Percentiles rank a stretch among this genome's conserved stretches.
These are phyloP conservation scores for Sebastes kiyomatsui DNA, from an alignment of 2,797 vertebrate genomes.

Conservation along the genomic window DNA sequence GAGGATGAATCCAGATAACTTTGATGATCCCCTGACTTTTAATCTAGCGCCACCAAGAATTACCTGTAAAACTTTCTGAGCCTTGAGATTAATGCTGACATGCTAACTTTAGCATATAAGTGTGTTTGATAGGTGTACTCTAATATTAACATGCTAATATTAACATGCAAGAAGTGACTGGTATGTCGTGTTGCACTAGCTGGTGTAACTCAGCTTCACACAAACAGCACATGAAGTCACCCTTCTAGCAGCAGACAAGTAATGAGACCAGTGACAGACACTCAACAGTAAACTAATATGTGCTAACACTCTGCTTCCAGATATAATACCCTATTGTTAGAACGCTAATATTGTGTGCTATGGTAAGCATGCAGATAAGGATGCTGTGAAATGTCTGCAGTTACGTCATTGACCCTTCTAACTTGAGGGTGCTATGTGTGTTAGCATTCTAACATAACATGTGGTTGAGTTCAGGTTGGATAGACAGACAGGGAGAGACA, in stretches of 20 bases:
- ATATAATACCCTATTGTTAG: neutral
- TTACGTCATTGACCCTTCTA: neutral
- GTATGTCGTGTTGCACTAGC: neutral
- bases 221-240: constrained; percentile 17
- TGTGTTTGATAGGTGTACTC: no score
- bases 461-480: neutral
- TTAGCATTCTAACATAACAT: neutral
- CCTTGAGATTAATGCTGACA: no score
- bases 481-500: neutral
- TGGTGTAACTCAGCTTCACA: neutral
- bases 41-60: neutral
- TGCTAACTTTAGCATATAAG: no score
- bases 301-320: constrained; percentile 3
- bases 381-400: neutral
- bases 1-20: neutral
- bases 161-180: neutral
- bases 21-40: neutral
- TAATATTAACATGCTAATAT: neutral
- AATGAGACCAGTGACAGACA: neutral
- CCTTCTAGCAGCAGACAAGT: neutral
- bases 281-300: neutral
- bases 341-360: neutral
- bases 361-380: neutral
- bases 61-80: neutral
- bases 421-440: neutral